These are phyloP conservation scores for Styela clava DNA, from an alignment of 23 tunicate genomes.

Conservation along the genomic window DNA sequence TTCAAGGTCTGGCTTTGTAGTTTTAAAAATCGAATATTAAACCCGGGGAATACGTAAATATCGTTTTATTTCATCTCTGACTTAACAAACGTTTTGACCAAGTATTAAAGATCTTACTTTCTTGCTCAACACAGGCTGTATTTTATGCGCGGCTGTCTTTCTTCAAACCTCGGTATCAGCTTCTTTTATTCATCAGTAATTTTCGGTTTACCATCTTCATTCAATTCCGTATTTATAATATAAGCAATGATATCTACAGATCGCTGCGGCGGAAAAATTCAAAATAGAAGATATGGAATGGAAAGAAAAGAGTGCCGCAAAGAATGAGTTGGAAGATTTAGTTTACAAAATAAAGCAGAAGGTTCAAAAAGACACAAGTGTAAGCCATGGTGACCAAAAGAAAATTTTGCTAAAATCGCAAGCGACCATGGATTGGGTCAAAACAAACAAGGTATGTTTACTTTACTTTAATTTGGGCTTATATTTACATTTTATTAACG, in stretches of 20 bases:
- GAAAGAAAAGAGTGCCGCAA: constrained; percentile 60
- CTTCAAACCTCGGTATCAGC: too few relatives aligned
- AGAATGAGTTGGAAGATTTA: constrained; percentile 22
- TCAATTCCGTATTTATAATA: too few relatives aligned
- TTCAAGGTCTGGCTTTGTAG: too few relatives aligned
- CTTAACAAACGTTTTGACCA: too few relatives aligned
- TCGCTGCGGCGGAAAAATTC: constrained; percentile 51
- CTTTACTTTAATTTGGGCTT: too few relatives aligned
- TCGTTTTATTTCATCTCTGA: too few relatives aligned
- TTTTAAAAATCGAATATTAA: too few relatives aligned
- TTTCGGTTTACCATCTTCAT: background rate
- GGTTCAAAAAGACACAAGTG: background rate
- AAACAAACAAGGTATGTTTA: background rate
- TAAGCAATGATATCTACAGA: constrained; percentile 10
- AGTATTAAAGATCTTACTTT: too few relatives aligned
- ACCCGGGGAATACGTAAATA: too few relatives aligned
- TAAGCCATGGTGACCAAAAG: background rate
- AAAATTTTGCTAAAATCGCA: background rate
- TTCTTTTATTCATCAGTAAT: background rate
- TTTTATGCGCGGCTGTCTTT: too few relatives aligned
- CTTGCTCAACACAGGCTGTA: too few relatives aligned
- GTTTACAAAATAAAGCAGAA: background rate
- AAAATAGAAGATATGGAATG: constrained; percentile 52
- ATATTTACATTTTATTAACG: too few relatives aligned
- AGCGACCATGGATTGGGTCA: background rate